Percentiles rank a stretch among this genome's conserved stretches.
phyloP scores from a whole-genome alignment of 2,113 vertebrate genomes.

The Hydrochoerus hydrochaeris region DNA sequence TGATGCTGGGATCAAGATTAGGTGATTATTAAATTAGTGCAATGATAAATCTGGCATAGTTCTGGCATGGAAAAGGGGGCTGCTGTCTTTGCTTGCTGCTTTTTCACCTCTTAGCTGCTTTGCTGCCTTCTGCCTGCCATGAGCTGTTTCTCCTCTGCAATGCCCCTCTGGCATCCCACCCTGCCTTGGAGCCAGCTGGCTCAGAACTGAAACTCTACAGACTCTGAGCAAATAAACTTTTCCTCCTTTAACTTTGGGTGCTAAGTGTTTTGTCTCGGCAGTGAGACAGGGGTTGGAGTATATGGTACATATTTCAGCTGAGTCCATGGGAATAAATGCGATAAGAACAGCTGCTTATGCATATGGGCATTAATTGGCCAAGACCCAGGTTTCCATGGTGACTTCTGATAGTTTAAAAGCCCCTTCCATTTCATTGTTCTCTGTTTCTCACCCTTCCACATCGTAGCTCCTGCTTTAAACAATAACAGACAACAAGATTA shows the following conservation, averaged over 20 bases:
- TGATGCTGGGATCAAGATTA: background rate
- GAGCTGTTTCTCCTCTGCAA: background rate
- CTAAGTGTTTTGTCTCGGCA: background rate
- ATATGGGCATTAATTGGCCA: background rate
- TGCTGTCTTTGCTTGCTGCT: background rate
- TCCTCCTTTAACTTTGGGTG: background rate
- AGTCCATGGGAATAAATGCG: background rate
- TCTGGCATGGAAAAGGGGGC: background rate
- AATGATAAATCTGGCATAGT: background rate
- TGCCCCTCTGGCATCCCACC: background rate
- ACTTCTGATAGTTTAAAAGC: background rate
- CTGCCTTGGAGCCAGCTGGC: background rate
- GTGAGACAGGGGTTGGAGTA: background rate
- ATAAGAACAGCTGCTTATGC: background rate
- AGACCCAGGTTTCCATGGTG: background rate
- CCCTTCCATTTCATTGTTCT: background rate
- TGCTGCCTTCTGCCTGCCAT: background rate
- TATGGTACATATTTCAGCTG: background rate
- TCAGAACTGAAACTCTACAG: background rate
- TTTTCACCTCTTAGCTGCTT: background rate
- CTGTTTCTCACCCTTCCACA: background rate
- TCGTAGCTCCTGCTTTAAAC: conserved; percentile 37
- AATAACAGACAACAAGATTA: conserved; percentile 62
- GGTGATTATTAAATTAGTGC: background rate
- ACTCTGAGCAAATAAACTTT: background rate